Evolutionary conservation across 2,888 invertebrate species (phyloP).

Genomic region (Andrena fulva): DNA sequence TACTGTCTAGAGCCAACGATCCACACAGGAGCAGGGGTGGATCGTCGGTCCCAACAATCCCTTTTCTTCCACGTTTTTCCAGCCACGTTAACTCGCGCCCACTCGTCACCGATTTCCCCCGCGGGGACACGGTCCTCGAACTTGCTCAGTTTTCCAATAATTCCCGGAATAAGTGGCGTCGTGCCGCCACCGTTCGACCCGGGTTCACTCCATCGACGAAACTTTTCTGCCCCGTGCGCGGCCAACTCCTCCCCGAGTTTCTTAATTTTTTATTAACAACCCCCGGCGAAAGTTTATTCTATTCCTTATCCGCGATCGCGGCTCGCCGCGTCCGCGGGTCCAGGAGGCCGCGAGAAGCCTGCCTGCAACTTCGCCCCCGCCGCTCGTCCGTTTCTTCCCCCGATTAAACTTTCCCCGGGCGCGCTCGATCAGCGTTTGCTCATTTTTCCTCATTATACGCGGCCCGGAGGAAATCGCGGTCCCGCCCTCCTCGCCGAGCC

Average conservation of each 20-base stretch:
- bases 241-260: slow-evolving; percentile 14
- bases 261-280: slow-evolving; percentile 59
- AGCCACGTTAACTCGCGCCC: slow-evolving; percentile 15
- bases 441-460: slow-evolving; percentile 31
- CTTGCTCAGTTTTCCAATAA: slow-evolving; percentile 67
- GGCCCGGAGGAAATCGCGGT: background rate
- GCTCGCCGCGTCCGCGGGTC: background rate
- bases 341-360: background rate
- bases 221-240: slow-evolving; percentile 29
- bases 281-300: slow-evolving; percentile 10
- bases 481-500: background rate
- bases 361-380: slow-evolving; percentile 1
- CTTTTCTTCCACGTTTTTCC: background rate
- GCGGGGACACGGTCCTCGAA: slow-evolving; percentile 2
- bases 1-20: background rate
- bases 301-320: slow-evolving; percentile 31
- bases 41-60: background rate
- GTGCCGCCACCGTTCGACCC: slow-evolving; percentile 49
- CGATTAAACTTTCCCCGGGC: slow-evolving; percentile 51
- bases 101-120: slow-evolving; percentile 22
- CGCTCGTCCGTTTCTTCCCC: slow-evolving; percentile 18
- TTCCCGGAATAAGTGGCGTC: slow-evolving; percentile 65
- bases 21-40: no score
- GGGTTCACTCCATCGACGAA: slow-evolving; percentile 47
- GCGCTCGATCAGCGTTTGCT: slow-evolving; percentile 38